Evolutionary conservation across 2,888 invertebrate genomes (phyloP).

Genomic region (Latrodectus hesperus): DNA sequence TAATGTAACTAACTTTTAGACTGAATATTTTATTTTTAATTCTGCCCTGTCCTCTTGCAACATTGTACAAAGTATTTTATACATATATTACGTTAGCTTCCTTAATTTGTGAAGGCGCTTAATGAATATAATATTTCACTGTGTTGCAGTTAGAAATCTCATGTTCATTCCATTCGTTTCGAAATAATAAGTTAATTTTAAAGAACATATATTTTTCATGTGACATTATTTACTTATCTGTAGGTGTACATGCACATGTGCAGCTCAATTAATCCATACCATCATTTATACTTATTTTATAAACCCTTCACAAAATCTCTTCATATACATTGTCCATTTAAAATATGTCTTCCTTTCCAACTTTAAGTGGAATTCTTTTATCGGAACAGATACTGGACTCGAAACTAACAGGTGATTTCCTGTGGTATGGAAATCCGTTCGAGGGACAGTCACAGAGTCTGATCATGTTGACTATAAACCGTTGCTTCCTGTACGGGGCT

Average conservation of each 20-base stretch:
- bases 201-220: too few species aligned
- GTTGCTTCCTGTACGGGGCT: conserved; percentile 28
- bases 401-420: conserved; percentile 46
- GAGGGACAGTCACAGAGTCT: conserved; percentile 40
- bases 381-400: conserved; percentile 18
- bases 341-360: not conserved
- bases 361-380: not conserved
- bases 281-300: not conserved
- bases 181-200: too few species aligned
- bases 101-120: too few species aligned
- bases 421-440: conserved; percentile 37
- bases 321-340: not conserved
- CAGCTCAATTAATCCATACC: not conserved
- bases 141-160: too few species aligned
- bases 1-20: too few species aligned
- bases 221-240: not conserved
- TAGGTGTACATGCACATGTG: not conserved
- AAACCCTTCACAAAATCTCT: not conserved
- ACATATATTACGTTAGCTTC: too few species aligned
- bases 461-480: conserved; percentile 11
- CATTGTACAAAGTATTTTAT: too few species aligned
- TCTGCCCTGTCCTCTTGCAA: too few species aligned
- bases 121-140: too few species aligned
- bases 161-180: too few species aligned
- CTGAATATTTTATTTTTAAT: too few species aligned